Percentiles rank a stretch among this genome's conserved stretches.
phyloP scores from a whole-genome alignment of 2,113 vertebrate species.

The Pterocles gutturalis region DNA sequence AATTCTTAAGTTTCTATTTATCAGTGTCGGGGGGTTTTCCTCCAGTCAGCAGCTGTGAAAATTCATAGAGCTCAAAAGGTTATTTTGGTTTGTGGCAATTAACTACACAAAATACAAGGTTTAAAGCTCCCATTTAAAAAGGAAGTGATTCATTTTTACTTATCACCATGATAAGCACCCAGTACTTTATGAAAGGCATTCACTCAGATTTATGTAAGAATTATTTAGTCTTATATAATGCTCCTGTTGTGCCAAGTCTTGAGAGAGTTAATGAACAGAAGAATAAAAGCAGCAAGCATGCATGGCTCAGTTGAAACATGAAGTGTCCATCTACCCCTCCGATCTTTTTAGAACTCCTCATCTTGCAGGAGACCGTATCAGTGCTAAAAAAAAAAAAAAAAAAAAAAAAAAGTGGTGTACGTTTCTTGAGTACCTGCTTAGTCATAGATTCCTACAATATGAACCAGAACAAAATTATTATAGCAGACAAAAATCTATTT shows the following conservation, averaged over 20 bases:
- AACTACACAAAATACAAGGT: conserved; percentile 39
- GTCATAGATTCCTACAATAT: not conserved
- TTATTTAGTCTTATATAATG: conserved; percentile 59
- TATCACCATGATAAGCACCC: conserved; percentile 19
- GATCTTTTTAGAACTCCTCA: not conserved
- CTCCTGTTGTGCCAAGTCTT: conserved; percentile 41
- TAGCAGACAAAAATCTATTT: not conserved
- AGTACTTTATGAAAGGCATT: conserved; percentile 35
- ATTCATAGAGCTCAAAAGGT: conserved; percentile 52
- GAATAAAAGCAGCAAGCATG: conserved; percentile 35
- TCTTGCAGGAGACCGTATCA: not conserved
- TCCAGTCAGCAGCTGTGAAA: conserved; percentile 53
- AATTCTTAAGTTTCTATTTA: conserved; percentile 48
- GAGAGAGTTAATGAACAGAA: conserved; percentile 33
- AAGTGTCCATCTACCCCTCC: not conserved
- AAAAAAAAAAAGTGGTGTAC: not conserved
- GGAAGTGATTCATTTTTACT: conserved; percentile 65
- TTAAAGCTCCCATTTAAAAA: conserved; percentile 31
- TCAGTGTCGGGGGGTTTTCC: not conserved
- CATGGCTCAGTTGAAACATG: not conserved
- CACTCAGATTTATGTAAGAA: conserved; percentile 52
- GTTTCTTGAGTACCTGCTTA: not conserved
- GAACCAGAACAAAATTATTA: not conserved
- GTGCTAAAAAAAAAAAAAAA: not conserved
- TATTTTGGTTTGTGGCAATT: conserved; percentile 61